Conservation (phyloP, 2,888 invertebrate species). For the Agriopis leucophaearia region DNA sequence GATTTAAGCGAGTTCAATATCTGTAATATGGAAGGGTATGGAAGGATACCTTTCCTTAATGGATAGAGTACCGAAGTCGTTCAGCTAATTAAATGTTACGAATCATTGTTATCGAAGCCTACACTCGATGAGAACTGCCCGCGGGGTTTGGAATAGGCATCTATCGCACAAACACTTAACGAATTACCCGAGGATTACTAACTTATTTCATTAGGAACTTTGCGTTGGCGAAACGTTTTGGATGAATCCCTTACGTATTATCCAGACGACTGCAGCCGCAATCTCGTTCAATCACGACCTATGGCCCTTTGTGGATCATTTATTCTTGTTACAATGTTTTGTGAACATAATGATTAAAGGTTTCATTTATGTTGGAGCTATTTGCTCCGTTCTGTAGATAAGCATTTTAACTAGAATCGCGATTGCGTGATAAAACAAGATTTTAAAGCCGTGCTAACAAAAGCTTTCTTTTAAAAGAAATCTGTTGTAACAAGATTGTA, state of each 20-base stretch:
- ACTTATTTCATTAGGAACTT: conserved; percentile 82
- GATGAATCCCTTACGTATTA: conserved; percentile 73
- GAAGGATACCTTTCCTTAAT: conserved; percentile 21
- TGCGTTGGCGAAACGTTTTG: conserved; percentile 71
- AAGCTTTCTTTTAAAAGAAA: conserved; percentile 6
- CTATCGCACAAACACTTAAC: conserved; percentile 74
- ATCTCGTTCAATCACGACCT: conserved; percentile 52
- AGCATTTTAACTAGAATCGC: conserved; percentile 12
- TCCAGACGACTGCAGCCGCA: conserved; percentile 68
- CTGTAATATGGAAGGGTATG: conserved; percentile 9
- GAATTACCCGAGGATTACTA: conserved; percentile 78
- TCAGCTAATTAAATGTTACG: conserved; percentile 43
- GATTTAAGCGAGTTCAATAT: conserved; percentile 23
- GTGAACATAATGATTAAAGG: conserved; percentile 12
- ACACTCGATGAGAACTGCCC: conserved; percentile 53
- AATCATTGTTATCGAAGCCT: conserved; percentile 48
- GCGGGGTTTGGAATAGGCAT: conserved; percentile 62
- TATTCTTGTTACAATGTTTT: conserved; percentile 23
- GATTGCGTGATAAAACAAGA: conserved; percentile 7
- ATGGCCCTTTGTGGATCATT: conserved; percentile 38
- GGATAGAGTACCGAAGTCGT: conserved; percentile 29
- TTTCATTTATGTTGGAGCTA: conserved; percentile 3
- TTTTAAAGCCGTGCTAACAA: conserved; percentile 4
- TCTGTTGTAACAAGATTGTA: not conserved
- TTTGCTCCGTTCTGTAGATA: conserved; percentile 3